A percentile compares a stretch with the other conserved stretches of the same genome.
phyloP scores from a whole-genome alignment of 2,797 vertebrate species.

The Amazona ochrocephala region DNA sequence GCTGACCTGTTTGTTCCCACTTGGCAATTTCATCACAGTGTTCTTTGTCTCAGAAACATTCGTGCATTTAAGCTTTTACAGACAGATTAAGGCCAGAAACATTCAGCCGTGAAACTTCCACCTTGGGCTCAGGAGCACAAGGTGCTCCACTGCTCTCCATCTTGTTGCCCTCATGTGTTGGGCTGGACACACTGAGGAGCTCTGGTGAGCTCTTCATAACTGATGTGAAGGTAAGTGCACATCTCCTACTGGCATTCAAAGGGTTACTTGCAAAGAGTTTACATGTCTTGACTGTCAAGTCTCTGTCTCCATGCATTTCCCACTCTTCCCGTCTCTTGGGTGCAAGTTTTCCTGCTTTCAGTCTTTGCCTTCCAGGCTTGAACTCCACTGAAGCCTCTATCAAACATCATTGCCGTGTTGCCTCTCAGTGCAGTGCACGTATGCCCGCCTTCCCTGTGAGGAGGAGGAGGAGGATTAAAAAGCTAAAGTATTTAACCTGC shows the following conservation, averaged over 20 bases:
- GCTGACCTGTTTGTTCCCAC: slow-evolving; percentile 61
- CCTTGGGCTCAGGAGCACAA: not conserved
- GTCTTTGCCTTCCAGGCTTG: not conserved
- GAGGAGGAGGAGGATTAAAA: not conserved
- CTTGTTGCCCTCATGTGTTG: rapidly evolving
- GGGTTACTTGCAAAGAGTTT: not conserved
- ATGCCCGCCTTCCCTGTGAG: not conserved
- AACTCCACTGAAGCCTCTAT: not conserved
- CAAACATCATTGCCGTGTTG: rapidly evolving
- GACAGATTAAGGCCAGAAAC: not conserved
- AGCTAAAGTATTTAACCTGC: slow-evolving; percentile 11
- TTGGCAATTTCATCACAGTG: not conserved
- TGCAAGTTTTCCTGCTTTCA: not conserved
- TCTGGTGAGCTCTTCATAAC: not conserved
- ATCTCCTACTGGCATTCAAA: not conserved
- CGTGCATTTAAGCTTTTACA: not conserved
- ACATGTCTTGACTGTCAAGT: not conserved
- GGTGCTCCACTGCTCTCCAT: not conserved
- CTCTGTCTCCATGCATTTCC: not conserved
- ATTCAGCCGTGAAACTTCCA: not conserved
- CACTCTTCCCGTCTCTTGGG: not conserved
- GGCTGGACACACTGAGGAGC: not conserved
- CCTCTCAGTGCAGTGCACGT: not conserved
- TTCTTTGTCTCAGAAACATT: not conserved
- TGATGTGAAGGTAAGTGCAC: rapidly evolving